These are phyloP conservation scores for Laspeyria flexula DNA, from an alignment of 2,888 invertebrate genomes.

Conservation along the genomic window DNA sequence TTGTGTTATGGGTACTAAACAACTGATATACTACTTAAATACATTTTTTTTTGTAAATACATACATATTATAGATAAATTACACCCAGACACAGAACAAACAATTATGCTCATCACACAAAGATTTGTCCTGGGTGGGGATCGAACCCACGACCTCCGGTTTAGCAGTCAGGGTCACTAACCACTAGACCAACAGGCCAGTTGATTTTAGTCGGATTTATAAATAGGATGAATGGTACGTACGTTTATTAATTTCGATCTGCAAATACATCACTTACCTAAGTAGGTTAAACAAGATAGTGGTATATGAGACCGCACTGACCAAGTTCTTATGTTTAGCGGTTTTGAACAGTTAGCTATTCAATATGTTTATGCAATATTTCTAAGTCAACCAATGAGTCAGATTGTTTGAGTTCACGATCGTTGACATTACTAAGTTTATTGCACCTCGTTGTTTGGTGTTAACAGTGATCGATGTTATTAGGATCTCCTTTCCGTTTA, in stretches of 20 bases:
- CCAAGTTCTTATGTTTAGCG: conserved; percentile 31
- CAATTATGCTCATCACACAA: too few species aligned
- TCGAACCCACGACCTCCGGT: too few species aligned
- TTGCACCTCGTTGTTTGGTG: conserved; percentile 57
- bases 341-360: conserved; percentile 57
- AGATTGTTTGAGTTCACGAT: conserved; percentile 56
- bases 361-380: conserved; percentile 55
- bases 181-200: too few species aligned
- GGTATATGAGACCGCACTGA: conserved; percentile 4
- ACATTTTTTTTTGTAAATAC: too few species aligned
- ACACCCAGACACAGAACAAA: too few species aligned
- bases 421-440: conserved; percentile 73
- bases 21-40: too few species aligned
- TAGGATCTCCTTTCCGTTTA: background rate
- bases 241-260: background rate
- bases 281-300: background rate
- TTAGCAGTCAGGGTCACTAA: too few species aligned
- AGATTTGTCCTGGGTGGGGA: too few species aligned
- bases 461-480: conserved; percentile 19
- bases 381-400: conserved; percentile 69
- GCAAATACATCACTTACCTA: background rate
- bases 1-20: too few species aligned
- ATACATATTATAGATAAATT: too few species aligned
- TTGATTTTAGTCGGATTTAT: too few species aligned
- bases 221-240: too few species aligned